A percentile compares a stretch with the other conserved stretches of the same genome.
Conservation (phyloP, 2,113 vertebrate species). For the Lonchura striata region DNA sequence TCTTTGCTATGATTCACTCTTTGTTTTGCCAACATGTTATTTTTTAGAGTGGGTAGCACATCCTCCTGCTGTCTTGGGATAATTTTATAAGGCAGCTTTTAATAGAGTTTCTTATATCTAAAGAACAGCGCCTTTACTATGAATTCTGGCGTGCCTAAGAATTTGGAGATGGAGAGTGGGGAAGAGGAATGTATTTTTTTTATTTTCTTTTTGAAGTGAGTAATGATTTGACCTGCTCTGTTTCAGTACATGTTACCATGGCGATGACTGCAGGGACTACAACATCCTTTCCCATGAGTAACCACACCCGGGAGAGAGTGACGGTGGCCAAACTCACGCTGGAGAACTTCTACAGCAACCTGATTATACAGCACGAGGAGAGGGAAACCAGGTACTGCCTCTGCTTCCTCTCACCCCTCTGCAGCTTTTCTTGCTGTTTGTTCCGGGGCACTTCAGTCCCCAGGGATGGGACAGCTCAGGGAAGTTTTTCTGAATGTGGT, state of each 20-base stretch:
- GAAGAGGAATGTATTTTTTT: neutral
- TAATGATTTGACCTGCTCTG: constrained; percentile 44
- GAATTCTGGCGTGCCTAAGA: neutral
- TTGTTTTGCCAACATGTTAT: constrained; percentile 10
- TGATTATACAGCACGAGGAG: constrained; percentile 97
- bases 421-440: neutral
- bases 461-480: neutral
- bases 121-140: neutral
- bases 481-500: neutral
- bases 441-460: neutral
- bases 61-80: neutral
- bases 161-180: neutral
- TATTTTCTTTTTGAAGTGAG: neutral
- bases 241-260: constrained; percentile 83
- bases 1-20: constrained; percentile 1
- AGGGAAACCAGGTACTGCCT: constrained; percentile 88
- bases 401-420: neutral
- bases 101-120: neutral
- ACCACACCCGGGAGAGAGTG: constrained; percentile 96
- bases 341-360: constrained; percentile 99
- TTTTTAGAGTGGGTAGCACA: neutral
- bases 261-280: constrained; percentile 93
- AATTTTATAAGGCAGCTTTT: neutral
- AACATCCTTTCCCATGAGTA: constrained; percentile 94
- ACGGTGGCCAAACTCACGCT: constrained; percentile 96